Evolutionary conservation across 2,888 invertebrate genomes (phyloP), one percentile per base, ranked within the genome.

Genomic region (Itoplectis maculator): DNA sequence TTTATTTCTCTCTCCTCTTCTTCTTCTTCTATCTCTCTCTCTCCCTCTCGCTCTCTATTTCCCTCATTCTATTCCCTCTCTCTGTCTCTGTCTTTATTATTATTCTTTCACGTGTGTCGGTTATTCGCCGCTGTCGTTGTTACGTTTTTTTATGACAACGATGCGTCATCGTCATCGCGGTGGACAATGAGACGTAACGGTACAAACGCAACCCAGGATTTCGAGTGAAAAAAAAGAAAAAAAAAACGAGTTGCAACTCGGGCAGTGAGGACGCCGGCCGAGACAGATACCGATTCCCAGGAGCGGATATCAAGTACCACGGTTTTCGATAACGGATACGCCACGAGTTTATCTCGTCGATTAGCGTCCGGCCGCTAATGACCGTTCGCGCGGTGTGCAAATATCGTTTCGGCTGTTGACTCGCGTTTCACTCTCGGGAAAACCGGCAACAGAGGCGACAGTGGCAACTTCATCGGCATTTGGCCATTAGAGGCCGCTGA

Each of bases 311-410:
- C 20, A 68, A 65, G 63, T 70, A 51, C 70, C 82, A 56, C 74
- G n/a, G 68, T 82, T 70, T 82, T 76, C 84, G 86, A 88, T 88
- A 87, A 86, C 83, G 82, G 79, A 5, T 5, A 68, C 68, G 81
- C 80, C n/a, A 84, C 73, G 79, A 74, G 70, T 75, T 87, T 86
- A 86, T 85, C 88, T 87, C 86, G 86, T 89, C 88, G 87, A 90
- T 90, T 90, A 87, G 86, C 70, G 80, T 59, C 84, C 81, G 85
- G 84, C 85, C 85, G 85, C 88, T 90, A 88, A 90, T 84, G 85
- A 85, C 79, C 72, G 73, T 68, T 51, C 79, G 40, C 63, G 59
- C 18, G 20, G 40, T 56, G 59, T n/a, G 20, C 37, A 63, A 66
- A 56, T 59, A 73, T 68, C 51, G 68, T 54, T 69, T 59, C 42